phyloP scores from a whole-genome alignment of 2,797 vertebrate genomes.

The Gallinago stenura region DNA sequence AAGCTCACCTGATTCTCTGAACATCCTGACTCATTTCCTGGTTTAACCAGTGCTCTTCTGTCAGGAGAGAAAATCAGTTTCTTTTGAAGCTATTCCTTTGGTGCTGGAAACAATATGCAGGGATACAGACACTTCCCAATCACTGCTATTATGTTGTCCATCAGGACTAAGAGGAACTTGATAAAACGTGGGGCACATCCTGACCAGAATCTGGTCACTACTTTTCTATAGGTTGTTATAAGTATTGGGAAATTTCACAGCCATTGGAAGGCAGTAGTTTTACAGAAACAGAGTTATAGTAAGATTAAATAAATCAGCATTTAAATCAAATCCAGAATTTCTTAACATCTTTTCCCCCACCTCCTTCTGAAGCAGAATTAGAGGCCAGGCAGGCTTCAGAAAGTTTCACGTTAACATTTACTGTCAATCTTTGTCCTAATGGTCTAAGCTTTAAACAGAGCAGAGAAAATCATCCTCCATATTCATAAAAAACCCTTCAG shows the following conservation, averaged over 20 bases:
- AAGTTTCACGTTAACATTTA: neutral
- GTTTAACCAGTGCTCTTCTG: neutral
- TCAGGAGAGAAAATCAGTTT: neutral
- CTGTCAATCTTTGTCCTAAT: neutral
- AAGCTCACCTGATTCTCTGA: neutral
- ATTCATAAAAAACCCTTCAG: neutral
- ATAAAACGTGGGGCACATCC: accelerated
- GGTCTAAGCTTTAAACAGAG: neutral
- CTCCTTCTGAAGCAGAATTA: neutral
- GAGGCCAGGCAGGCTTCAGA: neutral
- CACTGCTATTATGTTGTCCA: neutral
- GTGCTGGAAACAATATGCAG: neutral
- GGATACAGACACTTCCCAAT: neutral
- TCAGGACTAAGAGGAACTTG: neutral
- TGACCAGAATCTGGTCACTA: neutral
- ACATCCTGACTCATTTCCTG: neutral
- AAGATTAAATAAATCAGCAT: neutral
- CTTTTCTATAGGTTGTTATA: neutral
- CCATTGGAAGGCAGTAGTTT: neutral
- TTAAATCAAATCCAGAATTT: neutral
- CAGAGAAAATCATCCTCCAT: neutral
- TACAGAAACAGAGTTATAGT: neutral
- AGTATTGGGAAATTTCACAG: neutral
- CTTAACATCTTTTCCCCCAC: neutral
- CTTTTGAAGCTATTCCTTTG: neutral